These are phyloP conservation scores for Castor canadensis DNA, from an alignment of 2,113 vertebrate genomes.

Conservation along the genomic window DNA sequence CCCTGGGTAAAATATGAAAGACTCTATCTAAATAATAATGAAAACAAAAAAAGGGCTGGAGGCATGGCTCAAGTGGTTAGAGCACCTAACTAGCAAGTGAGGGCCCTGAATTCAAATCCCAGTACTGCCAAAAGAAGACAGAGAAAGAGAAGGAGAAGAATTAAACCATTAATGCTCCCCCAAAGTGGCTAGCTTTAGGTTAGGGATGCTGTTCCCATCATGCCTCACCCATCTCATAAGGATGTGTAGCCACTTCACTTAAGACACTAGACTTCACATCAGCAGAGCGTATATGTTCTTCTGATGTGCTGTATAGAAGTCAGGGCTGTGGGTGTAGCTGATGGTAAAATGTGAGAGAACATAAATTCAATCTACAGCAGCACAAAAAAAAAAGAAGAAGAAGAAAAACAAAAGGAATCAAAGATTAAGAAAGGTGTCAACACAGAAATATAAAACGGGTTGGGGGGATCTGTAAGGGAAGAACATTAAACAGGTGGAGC, in stretches of 20 bases:
- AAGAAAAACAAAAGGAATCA: background rate
- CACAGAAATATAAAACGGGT: background rate
- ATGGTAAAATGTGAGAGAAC: background rate
- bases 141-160: no score
- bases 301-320: background rate
- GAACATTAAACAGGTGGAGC: background rate
- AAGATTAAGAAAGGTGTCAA: background rate
- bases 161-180: background rate
- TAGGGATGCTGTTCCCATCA: background rate
- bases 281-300: background rate
- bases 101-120: no score
- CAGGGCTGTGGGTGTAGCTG: background rate
- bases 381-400: background rate
- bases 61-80: no score
- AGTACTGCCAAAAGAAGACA: no score
- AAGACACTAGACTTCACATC: background rate
- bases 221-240: background rate
- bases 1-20: no score
- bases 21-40: no score
- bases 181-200: background rate
- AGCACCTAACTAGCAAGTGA: no score
- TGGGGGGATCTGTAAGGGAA: background rate
- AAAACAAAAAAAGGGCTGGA: no score
- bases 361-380: background rate
- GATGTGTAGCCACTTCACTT: background rate